Conservation (phyloP, 1,140 invertebrate genomes). For the Listronotus bonariensis region DNA sequence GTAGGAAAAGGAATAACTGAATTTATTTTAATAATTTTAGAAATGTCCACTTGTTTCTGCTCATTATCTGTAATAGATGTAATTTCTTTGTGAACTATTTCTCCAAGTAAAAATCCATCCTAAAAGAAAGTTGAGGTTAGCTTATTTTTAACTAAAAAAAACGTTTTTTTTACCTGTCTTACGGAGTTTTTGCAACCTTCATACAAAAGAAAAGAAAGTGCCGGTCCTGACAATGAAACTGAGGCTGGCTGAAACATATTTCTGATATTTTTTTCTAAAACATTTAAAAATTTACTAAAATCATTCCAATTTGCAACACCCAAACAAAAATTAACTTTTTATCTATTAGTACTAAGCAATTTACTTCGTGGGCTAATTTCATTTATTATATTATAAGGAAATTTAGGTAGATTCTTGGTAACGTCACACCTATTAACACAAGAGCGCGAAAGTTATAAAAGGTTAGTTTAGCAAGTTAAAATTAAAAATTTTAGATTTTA, state of each 20-base stretch:
- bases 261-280: no score
- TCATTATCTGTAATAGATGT: constrained; percentile 45
- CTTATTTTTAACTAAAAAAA: constrained; percentile 3
- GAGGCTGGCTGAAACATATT: constrained; percentile 43
- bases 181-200: constrained; percentile 40
- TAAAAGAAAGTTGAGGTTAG: constrained; percentile 29
- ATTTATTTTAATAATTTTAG: constrained; percentile 43
- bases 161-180: constrained; percentile 38
- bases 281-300: no score
- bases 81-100: constrained; percentile 42
- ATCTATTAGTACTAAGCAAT: no score
- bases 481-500: no score
- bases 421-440: no score
- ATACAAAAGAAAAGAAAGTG: constrained; percentile 44
- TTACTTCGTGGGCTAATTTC: no score
- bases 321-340: no score
- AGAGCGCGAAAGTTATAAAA: no score
- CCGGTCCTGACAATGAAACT: constrained; percentile 42
- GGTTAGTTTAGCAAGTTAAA: no score
- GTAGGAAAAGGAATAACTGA: constrained; percentile 42
- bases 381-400: no score
- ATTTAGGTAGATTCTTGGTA: no score
- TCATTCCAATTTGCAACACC: no score
- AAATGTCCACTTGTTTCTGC: constrained; percentile 41
- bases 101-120: constrained; percentile 46